Evolutionary conservation across 2,113 vertebrate genomes (phyloP), one percentile per base, ranked within the genome.

Genomic region (Leucosticte australis): DNA sequence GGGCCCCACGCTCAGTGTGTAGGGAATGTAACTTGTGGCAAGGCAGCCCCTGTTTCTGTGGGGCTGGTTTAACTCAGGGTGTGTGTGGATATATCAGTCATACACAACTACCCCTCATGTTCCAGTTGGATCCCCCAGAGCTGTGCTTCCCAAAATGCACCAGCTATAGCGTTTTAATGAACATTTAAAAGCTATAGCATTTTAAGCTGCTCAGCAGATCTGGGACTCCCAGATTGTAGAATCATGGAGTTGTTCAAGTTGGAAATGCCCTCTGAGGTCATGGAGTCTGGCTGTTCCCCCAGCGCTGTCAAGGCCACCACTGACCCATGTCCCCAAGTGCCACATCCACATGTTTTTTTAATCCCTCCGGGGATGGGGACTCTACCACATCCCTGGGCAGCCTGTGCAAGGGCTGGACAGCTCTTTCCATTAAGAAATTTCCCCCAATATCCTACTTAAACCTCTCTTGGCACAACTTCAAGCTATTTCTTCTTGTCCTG

Each of bases 61-160:
- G 23, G 22, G 39, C 15, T 63, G 17, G 19, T 55, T 70, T n/a
- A 39, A 0, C 9, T 10, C 3, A 4, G 3, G 2, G 1, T 2
- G 1, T 7, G 2, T 4, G 31, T 11, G 33, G 23, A 12, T 27
- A 0, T 2, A 3, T 21, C 26, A 2, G 59, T 47, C 0, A 5
- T 22, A 21, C 13, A 6, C 47, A 30, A 2, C 30, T 2, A 2
- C 8, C 18, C 3, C 11, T 30, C 0, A 0, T 15, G 7, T 41
- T 73, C 14, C 7, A 8, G 17, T 41, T 39, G 3, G 21, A 56
- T 33, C 12, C 7, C 9, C 13, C 13, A 13, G 41, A 24, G 41
- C 39, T 18, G 30, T 14, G 10, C 41, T 87, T 67, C 67, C 37
- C 6, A 7, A 56, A 52, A 47, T 6, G 6, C 5, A 8, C 11